Base-by-base conservation (phyloP, 1,140 invertebrate genomes). In the Venturia canescens region DNA sequence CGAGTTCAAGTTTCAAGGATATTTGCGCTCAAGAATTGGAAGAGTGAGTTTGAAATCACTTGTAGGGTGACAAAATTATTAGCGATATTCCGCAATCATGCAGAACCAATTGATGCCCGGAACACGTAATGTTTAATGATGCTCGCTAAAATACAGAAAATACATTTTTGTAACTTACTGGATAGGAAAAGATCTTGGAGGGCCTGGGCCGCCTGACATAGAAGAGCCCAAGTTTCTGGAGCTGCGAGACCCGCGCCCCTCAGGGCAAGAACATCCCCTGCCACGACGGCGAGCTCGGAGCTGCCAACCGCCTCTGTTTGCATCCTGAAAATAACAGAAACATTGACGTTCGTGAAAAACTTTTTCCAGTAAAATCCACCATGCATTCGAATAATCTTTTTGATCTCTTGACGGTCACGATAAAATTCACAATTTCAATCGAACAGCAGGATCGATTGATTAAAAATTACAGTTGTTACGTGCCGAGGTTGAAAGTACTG, bases 161-260 rank as follows among this genome's bases (percentile, higher is more conserved):
- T 4, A 44, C 18, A 66, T 66, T 63, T 29, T 78, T 26, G 23
- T 50, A 34, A 76, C 93, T 93, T 89, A 94, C 93, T 93, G 83
- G 93, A 93, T 67, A 94, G 91, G 85, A 94, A 94, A 67, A 94
- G 90, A 85, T 94, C 94, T 81, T 94, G 94, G 84, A 94, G 91
- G 84, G 93, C 94, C 89, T 94, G 94, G 86, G 93, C 92, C 84
- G 93, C 92, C 87, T 94, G 94, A 88, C 93, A 94, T 13, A 94
- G 89, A 60, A 94, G 90, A 72, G 94, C 93, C 93, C 94, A 94
- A 71, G 92, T 92, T 90, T 94, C 93, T 71, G 91, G 86, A 83
- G 93, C 93, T 34, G 90, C 90, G 29, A 94, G 88, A 81, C 93
- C 93, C 81, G 91, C 89, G 78, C 92, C 92, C 85, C 93, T 90